phyloP scores from a whole-genome alignment of 2,888 invertebrate species.

The Agrotis ipsilon region DNA sequence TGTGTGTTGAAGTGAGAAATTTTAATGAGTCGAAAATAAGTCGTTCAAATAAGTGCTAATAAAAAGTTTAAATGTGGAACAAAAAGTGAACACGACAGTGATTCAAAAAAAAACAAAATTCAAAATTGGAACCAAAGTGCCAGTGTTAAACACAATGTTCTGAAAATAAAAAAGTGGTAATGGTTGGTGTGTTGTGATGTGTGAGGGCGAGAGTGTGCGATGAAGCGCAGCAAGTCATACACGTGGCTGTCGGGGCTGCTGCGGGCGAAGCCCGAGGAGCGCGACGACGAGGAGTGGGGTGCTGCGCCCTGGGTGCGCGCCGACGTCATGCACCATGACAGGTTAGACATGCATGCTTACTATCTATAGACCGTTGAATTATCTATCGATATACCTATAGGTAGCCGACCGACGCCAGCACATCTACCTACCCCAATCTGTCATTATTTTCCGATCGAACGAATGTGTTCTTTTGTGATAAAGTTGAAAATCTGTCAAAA shows the following conservation, averaged over 20 bases:
- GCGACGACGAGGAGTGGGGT: slow-evolving; percentile 83
- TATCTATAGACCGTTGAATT: background rate
- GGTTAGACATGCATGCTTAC: slow-evolving; percentile 70
- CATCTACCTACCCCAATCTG: too few species aligned
- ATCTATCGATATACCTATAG: background rate
- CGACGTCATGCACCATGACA: slow-evolving; percentile 81
- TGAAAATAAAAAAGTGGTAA: slow-evolving; percentile 24
- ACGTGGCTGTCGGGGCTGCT: slow-evolving; percentile 89
- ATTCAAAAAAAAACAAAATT: slow-evolving; percentile 14
- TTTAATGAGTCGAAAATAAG: slow-evolving; percentile 82
- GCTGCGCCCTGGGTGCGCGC: slow-evolving; percentile 84
- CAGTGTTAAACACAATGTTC: slow-evolving; percentile 1
- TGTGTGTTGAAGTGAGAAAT: slow-evolving; percentile 72
- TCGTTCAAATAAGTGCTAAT: too few species aligned
- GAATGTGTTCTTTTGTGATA: too few species aligned
- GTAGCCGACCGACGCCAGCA: too few species aligned
- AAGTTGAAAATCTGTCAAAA: too few species aligned
- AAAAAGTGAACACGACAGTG: slow-evolving; percentile 11
- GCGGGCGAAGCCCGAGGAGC: slow-evolving; percentile 75
- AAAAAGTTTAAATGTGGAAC: slow-evolving; percentile 14
- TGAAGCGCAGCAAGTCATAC: slow-evolving; percentile 89
- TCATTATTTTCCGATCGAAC: too few species aligned
- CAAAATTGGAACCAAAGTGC: slow-evolving; percentile 22
- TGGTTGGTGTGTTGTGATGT: slow-evolving; percentile 61
- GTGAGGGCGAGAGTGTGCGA: slow-evolving; percentile 56